Base-by-base conservation (phyloP, 2,888 invertebrate genomes). In the Papilio protenor region DNA sequence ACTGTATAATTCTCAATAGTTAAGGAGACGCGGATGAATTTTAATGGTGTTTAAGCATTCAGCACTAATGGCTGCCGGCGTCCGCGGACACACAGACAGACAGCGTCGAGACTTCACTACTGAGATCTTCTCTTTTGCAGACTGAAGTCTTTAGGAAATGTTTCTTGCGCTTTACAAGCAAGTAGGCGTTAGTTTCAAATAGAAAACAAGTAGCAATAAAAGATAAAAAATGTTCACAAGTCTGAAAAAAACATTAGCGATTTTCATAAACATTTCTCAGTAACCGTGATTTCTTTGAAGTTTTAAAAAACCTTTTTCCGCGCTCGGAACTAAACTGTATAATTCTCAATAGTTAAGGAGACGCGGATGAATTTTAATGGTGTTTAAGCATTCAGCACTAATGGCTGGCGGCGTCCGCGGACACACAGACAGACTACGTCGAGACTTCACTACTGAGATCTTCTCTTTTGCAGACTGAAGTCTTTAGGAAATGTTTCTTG, bases 21-120 rank as follows among this genome's bases (percentile, higher is more conserved):
- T 52, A 71, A 71, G 52, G 71, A 59, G 59, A 71, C 10, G 14
- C 79, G 79, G 79, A 81, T 81, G 83, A 83, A 83, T 83, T 82
- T 83, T 81, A 83, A 83, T 83, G 83, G 78, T 78, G 80, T 75
- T 77, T 73, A 79, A 82, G 83, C 81, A 81, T 83, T 81, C 81
- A 80, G 81, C 82, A 21, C 72, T 84, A 84, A 84, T 82, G 84
- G 83, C 82, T 79, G 74, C 79, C 80, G 78, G 76, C 80, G 81
- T 79, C 57, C 21, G n/a, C 49, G 74, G 23, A 64, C 49, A 21
- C 57, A 80, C 83, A 81, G 81, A 81, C 82, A 81, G 82, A 83
- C 47, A 11, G 69, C 75, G 40, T 40, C 2, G 21, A 21, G 21
- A 18, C 57, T 11, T 23, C 57, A 55, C 5, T 55, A n/a, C 6